phyloP scores from a whole-genome alignment of 2,888 invertebrate genomes.

The Saturnia japonica region DNA sequence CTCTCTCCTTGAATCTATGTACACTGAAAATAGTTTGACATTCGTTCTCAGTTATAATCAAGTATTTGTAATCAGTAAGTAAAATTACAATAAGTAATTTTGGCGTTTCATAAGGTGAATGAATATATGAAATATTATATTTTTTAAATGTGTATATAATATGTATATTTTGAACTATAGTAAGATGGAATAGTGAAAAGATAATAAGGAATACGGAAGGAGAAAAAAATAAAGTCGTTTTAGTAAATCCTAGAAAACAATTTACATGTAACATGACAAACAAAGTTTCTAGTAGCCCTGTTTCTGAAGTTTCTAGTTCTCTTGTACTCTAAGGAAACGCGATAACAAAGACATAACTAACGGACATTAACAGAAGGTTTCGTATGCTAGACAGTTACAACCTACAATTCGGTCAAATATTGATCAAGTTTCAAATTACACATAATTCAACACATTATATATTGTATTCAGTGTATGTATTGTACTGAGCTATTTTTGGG shows the following conservation, averaged over 20 bases:
- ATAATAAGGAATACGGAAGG: neutral
- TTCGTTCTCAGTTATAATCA: neutral
- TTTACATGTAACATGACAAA: conserved; percentile 2
- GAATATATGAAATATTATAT: too few species aligned
- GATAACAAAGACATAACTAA: conserved; percentile 15
- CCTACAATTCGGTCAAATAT: conserved; percentile 43
- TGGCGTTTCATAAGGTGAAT: too few species aligned
- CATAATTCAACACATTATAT: conserved; percentile 36
- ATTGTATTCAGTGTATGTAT: conserved; percentile 21
- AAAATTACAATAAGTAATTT: too few species aligned
- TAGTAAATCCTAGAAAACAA: too few species aligned
- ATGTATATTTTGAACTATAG: too few species aligned
- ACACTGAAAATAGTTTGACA: neutral
- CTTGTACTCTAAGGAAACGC: conserved; percentile 13
- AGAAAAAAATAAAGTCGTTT: neutral
- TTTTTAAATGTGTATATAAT: too few species aligned
- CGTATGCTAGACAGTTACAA: conserved; percentile 30
- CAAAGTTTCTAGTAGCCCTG: too few species aligned
- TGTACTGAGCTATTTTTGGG: neutral
- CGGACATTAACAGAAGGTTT: conserved; percentile 28
- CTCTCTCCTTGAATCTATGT: neutral
- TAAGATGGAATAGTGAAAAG: neutral
- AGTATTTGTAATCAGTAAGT: too few species aligned
- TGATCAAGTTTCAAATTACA: conserved; percentile 54
- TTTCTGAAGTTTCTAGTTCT: neutral